Conservation (phyloP, 2,113 vertebrate species). For the Elaphurus davidianus region DNA sequence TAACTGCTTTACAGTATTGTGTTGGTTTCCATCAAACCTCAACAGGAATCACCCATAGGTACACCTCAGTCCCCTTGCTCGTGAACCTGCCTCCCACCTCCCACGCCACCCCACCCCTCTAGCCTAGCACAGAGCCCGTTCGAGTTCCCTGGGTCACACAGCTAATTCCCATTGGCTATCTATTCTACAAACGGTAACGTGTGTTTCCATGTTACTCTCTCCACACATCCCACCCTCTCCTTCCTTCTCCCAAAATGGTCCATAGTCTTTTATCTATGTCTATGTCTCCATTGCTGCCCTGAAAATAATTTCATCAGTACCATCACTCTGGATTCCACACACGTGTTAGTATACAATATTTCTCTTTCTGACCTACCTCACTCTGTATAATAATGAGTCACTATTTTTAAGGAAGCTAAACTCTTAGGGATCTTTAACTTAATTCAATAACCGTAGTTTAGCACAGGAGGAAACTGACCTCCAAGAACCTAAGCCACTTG, state of each 20-base stretch:
- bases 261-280: background rate
- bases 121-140: too few relatives aligned
- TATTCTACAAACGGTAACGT: too few relatives aligned
- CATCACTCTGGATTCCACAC: background rate
- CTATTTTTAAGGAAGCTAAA: background rate
- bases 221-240: too few relatives aligned
- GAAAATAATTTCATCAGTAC: background rate
- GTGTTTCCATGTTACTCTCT: too few relatives aligned
- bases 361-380: background rate
- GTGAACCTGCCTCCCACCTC: too few relatives aligned
- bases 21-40: too few relatives aligned
- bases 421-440: background rate
- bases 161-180: too few relatives aligned
- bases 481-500: background rate
- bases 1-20: too few relatives aligned
- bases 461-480: background rate
- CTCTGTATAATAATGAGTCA: background rate
- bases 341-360: background rate
- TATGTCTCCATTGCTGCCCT: background rate
- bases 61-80: too few relatives aligned
- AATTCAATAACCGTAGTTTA: background rate
- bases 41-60: too few relatives aligned
- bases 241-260: background rate
- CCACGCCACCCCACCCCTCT: too few relatives aligned
- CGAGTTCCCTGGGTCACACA: too few relatives aligned